These are phyloP conservation scores for Hoplias malabaricus DNA, from an alignment of 2,113 vertebrate species.

Conservation along the genomic window DNA sequence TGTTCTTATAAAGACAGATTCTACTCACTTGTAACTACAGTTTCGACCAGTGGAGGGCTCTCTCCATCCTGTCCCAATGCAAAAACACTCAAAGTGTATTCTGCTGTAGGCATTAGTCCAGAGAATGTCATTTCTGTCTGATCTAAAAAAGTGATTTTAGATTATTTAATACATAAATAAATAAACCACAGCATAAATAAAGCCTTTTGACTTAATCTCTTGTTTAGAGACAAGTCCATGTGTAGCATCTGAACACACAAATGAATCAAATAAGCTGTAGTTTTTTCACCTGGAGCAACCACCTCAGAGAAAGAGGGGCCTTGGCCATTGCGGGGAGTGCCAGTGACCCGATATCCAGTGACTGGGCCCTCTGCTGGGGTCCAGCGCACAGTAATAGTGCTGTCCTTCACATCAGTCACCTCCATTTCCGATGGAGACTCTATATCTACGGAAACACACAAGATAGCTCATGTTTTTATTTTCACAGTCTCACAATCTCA, in stretches of 20 bases:
- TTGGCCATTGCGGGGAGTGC: constrained; percentile 81
- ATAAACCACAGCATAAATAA: background rate
- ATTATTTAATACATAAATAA: too few relatives aligned
- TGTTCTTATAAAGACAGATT: background rate
- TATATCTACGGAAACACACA: constrained; percentile 73
- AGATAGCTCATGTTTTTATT: background rate
- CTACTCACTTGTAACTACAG: constrained; percentile 86
- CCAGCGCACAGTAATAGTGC: constrained; percentile 90
- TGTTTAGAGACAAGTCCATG: background rate
- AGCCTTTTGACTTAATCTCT: background rate
- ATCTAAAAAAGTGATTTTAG: constrained; percentile 79
- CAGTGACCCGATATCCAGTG: constrained; percentile 88
- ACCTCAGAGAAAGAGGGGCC: constrained; percentile 81
- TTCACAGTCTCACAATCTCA: background rate
- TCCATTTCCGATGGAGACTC: constrained; percentile 89
- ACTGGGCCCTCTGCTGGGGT: constrained; percentile 86
- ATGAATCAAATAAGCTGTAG: background rate
- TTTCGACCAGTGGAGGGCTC: constrained; percentile 85
- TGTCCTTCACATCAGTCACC: constrained; percentile 86
- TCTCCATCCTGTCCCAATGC: constrained; percentile 86
- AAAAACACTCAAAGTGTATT: constrained; percentile 86
- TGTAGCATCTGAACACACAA: background rate
- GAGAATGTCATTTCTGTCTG: constrained; percentile 92
- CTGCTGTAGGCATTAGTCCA: constrained; percentile 88
- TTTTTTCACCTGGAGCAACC: constrained; percentile 82